These are phyloP conservation scores for Chymomyza costata DNA, from an alignment of 1,140 invertebrate species.

Conservation along the genomic window DNA sequence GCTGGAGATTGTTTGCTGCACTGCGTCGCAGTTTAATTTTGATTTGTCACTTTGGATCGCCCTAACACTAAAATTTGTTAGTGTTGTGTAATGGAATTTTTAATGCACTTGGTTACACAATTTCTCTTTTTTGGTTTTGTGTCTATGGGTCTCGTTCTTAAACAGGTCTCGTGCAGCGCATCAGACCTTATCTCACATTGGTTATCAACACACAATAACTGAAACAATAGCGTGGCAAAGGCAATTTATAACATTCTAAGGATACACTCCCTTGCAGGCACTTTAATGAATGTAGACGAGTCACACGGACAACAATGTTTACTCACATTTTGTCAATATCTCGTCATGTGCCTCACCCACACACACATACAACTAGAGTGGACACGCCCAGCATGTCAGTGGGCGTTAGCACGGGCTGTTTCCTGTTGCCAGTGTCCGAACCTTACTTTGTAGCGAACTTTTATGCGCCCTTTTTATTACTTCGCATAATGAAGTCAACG, in stretches of 20 bases:
- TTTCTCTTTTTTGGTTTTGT: no score
- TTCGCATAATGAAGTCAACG: constrained; percentile 42
- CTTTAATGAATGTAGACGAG: constrained; percentile 34
- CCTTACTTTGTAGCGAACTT: constrained; percentile 33
- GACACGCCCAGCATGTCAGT: not conserved
- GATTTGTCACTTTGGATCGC: constrained; percentile 64
- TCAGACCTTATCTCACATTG: constrained; percentile 25
- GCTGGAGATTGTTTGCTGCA: constrained; percentile 17
- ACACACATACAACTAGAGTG: not conserved
- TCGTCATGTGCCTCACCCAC: constrained; percentile 24
- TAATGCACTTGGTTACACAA: constrained; percentile 43
- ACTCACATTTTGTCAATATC: constrained; percentile 39
- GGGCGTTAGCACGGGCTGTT: not conserved
- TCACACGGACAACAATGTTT: constrained; percentile 35
- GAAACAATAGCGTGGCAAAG: not conserved
- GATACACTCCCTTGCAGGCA: not conserved
- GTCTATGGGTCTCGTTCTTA: no score
- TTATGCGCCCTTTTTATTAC: constrained; percentile 37
- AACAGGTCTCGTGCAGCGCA: constrained; percentile 26
- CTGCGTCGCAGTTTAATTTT: constrained; percentile 63
- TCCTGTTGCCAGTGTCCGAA: constrained; percentile 3
- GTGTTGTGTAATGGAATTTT: constrained; percentile 64
- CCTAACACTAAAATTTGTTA: constrained; percentile 19
- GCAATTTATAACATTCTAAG: constrained; percentile 12
- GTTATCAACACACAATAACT: constrained; percentile 1